phyloP scores from a whole-genome alignment of 2,888 invertebrate genomes.

The Psococerastis gibbosa region DNA sequence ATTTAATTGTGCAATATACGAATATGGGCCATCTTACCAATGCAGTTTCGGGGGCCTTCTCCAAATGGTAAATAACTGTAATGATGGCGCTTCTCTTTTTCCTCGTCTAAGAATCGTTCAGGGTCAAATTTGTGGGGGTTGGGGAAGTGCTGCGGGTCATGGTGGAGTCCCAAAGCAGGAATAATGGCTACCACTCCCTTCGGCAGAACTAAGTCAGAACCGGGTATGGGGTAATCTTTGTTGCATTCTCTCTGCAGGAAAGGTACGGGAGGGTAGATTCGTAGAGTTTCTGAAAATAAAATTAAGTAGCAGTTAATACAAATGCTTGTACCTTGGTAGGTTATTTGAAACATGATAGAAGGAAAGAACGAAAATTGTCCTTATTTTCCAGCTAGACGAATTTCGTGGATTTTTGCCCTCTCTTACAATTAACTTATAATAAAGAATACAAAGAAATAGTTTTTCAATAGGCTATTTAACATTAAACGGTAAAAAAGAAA shows the following conservation, averaged over 20 bases:
- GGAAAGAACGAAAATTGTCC: no score
- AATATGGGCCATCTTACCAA: constrained; percentile 1
- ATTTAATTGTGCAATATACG: no score
- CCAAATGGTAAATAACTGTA: constrained; percentile 15
- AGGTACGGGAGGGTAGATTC: constrained; percentile 1
- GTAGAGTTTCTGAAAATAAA: constrained; percentile 2
- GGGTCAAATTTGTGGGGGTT: neutral
- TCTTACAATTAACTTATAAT: no score
- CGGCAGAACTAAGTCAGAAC: neutral
- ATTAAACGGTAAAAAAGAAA: no score
- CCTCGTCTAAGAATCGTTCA: neutral
- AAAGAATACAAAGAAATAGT: no score
- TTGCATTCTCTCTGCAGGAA: constrained; percentile 3
- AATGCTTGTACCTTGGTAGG: no score
- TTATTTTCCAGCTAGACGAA: neutral
- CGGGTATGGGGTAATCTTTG: neutral
- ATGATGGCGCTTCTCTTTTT: constrained; percentile 29
- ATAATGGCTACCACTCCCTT: neutral
- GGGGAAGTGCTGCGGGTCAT: neutral
- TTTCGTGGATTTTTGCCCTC: no score
- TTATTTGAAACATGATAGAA: no score
- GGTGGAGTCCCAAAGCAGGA: neutral
- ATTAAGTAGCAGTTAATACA: neutral
- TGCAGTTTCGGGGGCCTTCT: constrained; percentile 4
- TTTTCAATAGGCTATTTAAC: no score